Base-by-base conservation (phyloP, 1,140 invertebrate genomes). In the Stratiolaelaps scimitus region DNA sequence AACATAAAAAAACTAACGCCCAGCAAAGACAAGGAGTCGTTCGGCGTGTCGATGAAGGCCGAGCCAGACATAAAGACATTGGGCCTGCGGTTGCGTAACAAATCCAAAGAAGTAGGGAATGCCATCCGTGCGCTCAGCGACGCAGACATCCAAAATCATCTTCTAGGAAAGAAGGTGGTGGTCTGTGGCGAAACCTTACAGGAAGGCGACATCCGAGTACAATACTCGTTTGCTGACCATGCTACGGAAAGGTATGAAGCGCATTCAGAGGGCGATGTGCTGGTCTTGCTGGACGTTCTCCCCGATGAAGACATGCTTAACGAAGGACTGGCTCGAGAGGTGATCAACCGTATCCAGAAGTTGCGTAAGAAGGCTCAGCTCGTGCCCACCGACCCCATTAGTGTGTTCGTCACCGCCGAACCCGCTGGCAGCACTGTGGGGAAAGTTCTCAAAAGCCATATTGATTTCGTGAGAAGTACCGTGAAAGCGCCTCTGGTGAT, bases 291-390 rank as follows among this genome's bases (percentile, higher is more conserved):
- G 30, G 79, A 83, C 71, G 75, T 79, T 13, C 75, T 74, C 23
- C 80, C 88, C 1, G 90, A 94, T 76, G 84, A 89, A 71, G 82
- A 83, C 1, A 87, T 97, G 85, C 77, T 89, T 66, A 85, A 94
- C 74, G 93, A 98, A 81, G 91, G 91, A 29, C 79, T 86, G 66
- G 88, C 90, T 0, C 80, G 95, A 67, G 95, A 98, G 78, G 84
- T 98, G 7, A 91, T 96, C 29, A 98, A 98, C 75, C 82, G 94
- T 47, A 82, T 99, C 44, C 96, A 99, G 73, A 96, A 95, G 77
- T 77, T 98, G 0, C 80, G 95, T n/a, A 98, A 98, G 76, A 92
- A 94, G 75, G 92, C 89, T 1, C 84, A 89, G 72, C 78, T 98
- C 15, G 85, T 93, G 20, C 92, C 93, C 0, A 87, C 89, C 10